Conservation (phyloP, 2,888 invertebrate genomes). For the Lutraria lutraria region DNA sequence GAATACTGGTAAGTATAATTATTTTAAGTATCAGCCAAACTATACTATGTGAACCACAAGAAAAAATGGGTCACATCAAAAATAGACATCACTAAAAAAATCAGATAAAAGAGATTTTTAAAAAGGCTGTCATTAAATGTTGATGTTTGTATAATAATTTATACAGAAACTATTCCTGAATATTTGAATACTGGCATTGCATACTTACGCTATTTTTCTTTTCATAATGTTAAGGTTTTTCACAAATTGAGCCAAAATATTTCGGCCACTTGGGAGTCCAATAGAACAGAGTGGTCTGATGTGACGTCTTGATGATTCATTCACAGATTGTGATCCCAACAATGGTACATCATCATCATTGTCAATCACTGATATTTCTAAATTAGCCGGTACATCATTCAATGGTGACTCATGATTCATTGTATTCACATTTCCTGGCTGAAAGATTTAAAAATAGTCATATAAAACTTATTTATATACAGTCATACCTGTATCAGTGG, state of each 20-base stretch:
- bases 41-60: no score
- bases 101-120: no score
- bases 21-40: no score
- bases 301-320: slow-evolving; percentile 20
- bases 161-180: no score
- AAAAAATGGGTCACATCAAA: no score
- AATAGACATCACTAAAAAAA: no score
- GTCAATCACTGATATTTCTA: not conserved
- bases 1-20: no score
- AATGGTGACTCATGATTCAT: not conserved
- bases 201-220: slow-evolving; percentile 83
- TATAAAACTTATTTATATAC: no score
- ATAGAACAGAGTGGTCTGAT: slow-evolving; percentile 42
- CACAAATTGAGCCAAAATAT: slow-evolving; percentile 81
- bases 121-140: no score
- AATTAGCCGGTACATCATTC: not conserved
- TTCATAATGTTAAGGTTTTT: slow-evolving; percentile 84
- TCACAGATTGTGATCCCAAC: slow-evolving; percentile 26
- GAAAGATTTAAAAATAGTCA: not conserved
- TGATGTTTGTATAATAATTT: no score
- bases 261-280: slow-evolving; percentile 73
- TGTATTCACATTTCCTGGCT: slow-evolving; percentile 8
- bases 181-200: no score
- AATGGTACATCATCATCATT: slow-evolving; percentile 51
- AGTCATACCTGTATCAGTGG: no score